Percentiles rank a stretch among this genome's conserved stretches.
These are phyloP conservation scores for Priocnemis perturbator DNA, from an alignment of 2,888 invertebrate species.

Conservation along the genomic window DNA sequence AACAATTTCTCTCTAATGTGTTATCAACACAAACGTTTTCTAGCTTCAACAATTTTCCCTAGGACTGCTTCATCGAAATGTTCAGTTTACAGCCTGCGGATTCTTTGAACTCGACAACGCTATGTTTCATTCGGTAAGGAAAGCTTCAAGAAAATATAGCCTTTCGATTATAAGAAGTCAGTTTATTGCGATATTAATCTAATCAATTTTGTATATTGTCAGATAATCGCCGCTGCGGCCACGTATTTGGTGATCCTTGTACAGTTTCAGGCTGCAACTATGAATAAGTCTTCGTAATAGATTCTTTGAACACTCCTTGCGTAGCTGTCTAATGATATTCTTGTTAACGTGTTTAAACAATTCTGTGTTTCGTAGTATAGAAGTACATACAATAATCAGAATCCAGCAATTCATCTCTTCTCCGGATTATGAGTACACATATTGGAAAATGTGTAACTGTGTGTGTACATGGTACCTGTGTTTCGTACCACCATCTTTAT, in stretches of 20 bases:
- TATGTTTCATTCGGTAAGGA: slow-evolving; percentile 64
- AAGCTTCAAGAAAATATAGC: background rate
- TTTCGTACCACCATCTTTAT: too few relatives aligned
- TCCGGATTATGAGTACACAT: too few relatives aligned
- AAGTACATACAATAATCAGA: too few relatives aligned
- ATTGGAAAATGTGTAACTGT: too few relatives aligned
- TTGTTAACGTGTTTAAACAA: too few relatives aligned
- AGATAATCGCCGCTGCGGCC: slow-evolving; percentile 49
- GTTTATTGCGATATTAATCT: too few relatives aligned
- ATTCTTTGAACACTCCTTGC: too few relatives aligned
- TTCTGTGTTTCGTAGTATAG: too few relatives aligned
- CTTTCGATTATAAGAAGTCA: background rate
- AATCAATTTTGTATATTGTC: slow-evolving; percentile 17
- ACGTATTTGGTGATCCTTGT: slow-evolving; percentile 60
- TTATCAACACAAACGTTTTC: slow-evolving; percentile 36
- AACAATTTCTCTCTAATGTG: too few relatives aligned
- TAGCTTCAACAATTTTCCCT: slow-evolving; percentile 65
- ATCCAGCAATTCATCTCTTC: too few relatives aligned
- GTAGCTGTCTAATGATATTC: too few relatives aligned
- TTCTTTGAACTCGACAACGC: slow-evolving; percentile 63
- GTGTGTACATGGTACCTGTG: too few relatives aligned
- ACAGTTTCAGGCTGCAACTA: slow-evolving; percentile 48
- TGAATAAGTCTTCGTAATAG: background rate
- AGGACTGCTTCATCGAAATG: slow-evolving; percentile 58
- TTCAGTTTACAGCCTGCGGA: slow-evolving; percentile 63